phyloP scores from a whole-genome alignment of 2,113 vertebrate genomes.

The Centropus unirufus region DNA sequence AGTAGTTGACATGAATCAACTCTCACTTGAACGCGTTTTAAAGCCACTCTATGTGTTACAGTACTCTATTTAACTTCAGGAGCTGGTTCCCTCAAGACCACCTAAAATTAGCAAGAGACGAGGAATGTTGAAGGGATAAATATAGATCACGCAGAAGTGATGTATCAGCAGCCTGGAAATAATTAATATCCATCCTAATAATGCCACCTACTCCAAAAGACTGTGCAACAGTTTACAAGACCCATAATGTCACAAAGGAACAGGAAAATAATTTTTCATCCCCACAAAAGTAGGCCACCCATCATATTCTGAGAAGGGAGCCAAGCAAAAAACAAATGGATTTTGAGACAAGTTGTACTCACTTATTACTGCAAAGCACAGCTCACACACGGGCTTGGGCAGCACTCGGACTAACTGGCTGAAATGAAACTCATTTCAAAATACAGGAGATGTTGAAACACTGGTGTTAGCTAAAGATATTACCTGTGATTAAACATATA shows the following conservation, averaged over 20 bases:
- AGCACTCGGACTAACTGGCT: not conserved
- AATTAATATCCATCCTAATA: slow-evolving; percentile 74
- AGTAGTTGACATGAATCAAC: not conserved
- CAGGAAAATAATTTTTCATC: slow-evolving; percentile 75
- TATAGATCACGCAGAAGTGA: slow-evolving; percentile 52
- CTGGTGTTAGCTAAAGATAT: not conserved
- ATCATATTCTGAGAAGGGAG: slow-evolving; percentile 50
- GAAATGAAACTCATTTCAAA: not conserved
- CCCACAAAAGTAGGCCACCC: slow-evolving; percentile 70
- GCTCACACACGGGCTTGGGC: not conserved
- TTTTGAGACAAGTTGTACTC: slow-evolving; percentile 58
- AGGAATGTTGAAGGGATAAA: slow-evolving; percentile 68
- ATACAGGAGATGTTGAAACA: not conserved
- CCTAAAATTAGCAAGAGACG: slow-evolving; percentile 66
- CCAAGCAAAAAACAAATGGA: slow-evolving; percentile 30
- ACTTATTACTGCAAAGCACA: slow-evolving; percentile 46
- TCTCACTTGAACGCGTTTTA: not conserved
- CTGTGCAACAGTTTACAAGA: slow-evolving; percentile 56
- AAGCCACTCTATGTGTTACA: not conserved
- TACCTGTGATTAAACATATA: not conserved
- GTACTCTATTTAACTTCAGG: slow-evolving; percentile 16
- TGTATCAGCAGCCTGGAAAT: slow-evolving; percentile 67
- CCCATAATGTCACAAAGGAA: slow-evolving; percentile 61
- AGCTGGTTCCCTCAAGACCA: slow-evolving; percentile 44
- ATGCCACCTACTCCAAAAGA: slow-evolving; percentile 62